Evolutionary conservation across 2,888 invertebrate species (phyloP).

Genomic region (Busseola fusca): DNA sequence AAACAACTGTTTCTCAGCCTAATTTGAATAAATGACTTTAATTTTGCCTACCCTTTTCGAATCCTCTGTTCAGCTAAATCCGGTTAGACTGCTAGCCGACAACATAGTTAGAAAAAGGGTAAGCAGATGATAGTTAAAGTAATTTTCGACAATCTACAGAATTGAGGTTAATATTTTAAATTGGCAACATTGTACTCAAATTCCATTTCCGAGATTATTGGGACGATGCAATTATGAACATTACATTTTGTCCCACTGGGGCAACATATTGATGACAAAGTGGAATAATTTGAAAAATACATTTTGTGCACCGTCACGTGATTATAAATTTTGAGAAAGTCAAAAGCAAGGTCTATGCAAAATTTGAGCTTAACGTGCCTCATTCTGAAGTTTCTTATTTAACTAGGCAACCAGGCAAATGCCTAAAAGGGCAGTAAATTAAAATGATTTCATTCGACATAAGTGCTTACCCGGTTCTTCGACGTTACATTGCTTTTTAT

Average conservation of each 20-base stretch:
- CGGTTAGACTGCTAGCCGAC: too few species aligned
- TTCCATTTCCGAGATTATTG: too few species aligned
- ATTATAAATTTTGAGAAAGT: neutral
- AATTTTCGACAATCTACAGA: too few species aligned
- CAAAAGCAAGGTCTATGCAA: neutral
- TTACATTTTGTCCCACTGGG: neutral
- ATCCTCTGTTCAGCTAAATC: too few species aligned
- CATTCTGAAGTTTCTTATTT: neutral
- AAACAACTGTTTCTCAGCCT: too few species aligned
- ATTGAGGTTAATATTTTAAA: too few species aligned
- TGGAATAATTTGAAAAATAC: neutral
- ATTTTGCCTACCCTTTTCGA: too few species aligned
- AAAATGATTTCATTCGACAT: neutral
- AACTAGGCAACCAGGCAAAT: neutral
- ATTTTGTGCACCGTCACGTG: neutral
- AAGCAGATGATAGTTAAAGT: too few species aligned
- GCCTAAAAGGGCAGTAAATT: neutral
- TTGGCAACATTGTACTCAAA: too few species aligned
- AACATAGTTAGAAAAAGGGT: too few species aligned
- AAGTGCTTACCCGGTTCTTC: constrained; percentile 17
- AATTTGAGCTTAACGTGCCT: neutral
- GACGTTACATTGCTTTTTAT: neutral
- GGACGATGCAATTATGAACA: too few species aligned
- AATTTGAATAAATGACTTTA: too few species aligned
- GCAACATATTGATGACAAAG: neutral